Percentiles rank a stretch among this genome's conserved stretches.
These are phyloP conservation scores for Epinephelus awoara DNA, from an alignment of 2,797 vertebrate species.

Conservation along the genomic window DNA sequence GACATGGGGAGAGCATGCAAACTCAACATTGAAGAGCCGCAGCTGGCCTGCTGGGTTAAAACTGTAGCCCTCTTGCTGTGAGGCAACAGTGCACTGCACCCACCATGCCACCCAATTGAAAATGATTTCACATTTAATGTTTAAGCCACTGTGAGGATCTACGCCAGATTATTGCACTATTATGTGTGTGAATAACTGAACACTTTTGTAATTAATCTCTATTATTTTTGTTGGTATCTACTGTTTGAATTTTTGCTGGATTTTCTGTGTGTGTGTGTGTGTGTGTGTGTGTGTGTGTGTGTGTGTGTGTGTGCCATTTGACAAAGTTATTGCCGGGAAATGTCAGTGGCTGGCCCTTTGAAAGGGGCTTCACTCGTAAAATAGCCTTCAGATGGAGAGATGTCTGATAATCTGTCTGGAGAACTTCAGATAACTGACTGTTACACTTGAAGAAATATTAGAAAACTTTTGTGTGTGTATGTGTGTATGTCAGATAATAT, in stretches of 20 bases:
- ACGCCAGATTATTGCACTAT: not conserved
- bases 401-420: constrained; percentile 46
- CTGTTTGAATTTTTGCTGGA: not conserved
- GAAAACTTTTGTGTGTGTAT: constrained; percentile 19
- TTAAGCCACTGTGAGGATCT: not conserved
- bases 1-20: no score
- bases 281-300: not conserved
- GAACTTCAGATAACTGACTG: constrained; percentile 34
- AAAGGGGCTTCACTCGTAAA: constrained; percentile 25
- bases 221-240: not conserved
- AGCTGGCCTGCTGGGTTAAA: no score
- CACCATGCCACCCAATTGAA: no score
- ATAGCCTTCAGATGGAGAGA: constrained; percentile 32
- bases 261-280: not conserved
- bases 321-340: constrained; percentile 13
- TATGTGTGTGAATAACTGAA: not conserved
- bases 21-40: no score
- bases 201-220: not conserved
- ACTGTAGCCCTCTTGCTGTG: no score
- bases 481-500: not conserved
- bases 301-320: constrained; percentile 12
- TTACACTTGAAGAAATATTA: constrained; percentile 39
- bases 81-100: no score
- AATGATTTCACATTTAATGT: not conserved
- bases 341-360: constrained; percentile 22